Conservation (phyloP, 2,113 vertebrate species). For the Struthidea cinerea region DNA sequence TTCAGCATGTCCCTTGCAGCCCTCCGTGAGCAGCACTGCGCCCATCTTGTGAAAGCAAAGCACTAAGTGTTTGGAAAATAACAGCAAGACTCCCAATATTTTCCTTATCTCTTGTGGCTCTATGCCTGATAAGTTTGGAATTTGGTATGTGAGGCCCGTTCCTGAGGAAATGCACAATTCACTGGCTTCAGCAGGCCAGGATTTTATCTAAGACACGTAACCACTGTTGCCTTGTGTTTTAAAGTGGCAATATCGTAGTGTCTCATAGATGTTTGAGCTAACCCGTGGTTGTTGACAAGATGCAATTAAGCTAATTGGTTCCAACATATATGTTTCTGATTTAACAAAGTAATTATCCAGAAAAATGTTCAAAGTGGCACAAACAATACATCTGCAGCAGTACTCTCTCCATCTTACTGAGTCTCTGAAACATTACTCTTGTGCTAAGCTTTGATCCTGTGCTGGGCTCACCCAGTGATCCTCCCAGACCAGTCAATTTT, state of each 20-base stretch:
- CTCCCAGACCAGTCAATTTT: neutral
- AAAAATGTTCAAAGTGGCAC: neutral
- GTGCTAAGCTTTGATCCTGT: neutral
- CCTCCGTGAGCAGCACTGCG: fast-evolving
- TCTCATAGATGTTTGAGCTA: neutral
- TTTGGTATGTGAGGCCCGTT: neutral
- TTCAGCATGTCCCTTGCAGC: neutral
- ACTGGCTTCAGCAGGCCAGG: neutral
- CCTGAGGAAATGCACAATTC: neutral
- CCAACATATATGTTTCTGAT: neutral
- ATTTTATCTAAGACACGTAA: neutral
- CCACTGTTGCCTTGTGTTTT: neutral
- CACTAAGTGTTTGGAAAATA: neutral
- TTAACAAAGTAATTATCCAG: neutral
- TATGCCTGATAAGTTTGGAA: neutral
- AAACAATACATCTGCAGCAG: neutral
- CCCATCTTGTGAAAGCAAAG: neutral
- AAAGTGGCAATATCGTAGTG: neutral
- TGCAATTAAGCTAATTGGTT: neutral
- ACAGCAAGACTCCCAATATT: neutral
- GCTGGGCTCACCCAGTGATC: neutral
- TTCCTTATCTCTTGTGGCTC: neutral
- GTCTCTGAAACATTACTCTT: neutral
- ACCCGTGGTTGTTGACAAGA: neutral
- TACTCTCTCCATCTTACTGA: neutral